These are phyloP conservation scores for Heliothis subflexa DNA, from an alignment of 1,140 invertebrate species.

Conservation along the genomic window DNA sequence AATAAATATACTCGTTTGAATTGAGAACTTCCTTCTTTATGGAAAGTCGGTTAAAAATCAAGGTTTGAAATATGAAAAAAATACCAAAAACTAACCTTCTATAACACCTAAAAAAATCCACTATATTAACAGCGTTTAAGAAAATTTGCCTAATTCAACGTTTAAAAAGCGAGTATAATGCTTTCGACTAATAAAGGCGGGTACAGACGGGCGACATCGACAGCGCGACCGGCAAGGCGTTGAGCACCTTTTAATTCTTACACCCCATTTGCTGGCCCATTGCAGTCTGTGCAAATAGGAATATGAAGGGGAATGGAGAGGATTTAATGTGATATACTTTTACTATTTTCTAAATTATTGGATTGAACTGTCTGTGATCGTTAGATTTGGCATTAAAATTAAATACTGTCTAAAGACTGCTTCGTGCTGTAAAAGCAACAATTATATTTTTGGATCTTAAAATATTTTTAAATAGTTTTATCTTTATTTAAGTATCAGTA, in stretches of 20 bases:
- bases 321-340: background rate
- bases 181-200: conserved; percentile 69
- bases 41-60: background rate
- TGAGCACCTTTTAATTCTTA: conserved; percentile 83
- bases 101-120: conserved; percentile 11
- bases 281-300: conserved; percentile 64
- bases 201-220: conserved; percentile 55
- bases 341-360: background rate
- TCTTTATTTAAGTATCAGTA: too few relatives aligned
- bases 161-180: conserved; percentile 46
- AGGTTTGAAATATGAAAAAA: background rate
- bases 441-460: too few relatives aligned
- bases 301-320: conserved; percentile 43
- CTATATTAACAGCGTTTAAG: background rate
- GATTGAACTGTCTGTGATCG: background rate
- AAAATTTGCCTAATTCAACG: conserved; percentile 43
- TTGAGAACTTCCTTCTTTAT: too few relatives aligned
- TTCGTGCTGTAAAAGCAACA: too few relatives aligned
- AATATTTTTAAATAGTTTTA: too few relatives aligned
- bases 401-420: too few relatives aligned
- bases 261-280: conserved; percentile 76
- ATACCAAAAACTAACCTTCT: background rate
- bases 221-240: conserved; percentile 36
- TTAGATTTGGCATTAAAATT: background rate
- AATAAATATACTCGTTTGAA: too few relatives aligned